phyloP scores from a whole-genome alignment of 1,140 invertebrate species.

The Camponotus floridanus region DNA sequence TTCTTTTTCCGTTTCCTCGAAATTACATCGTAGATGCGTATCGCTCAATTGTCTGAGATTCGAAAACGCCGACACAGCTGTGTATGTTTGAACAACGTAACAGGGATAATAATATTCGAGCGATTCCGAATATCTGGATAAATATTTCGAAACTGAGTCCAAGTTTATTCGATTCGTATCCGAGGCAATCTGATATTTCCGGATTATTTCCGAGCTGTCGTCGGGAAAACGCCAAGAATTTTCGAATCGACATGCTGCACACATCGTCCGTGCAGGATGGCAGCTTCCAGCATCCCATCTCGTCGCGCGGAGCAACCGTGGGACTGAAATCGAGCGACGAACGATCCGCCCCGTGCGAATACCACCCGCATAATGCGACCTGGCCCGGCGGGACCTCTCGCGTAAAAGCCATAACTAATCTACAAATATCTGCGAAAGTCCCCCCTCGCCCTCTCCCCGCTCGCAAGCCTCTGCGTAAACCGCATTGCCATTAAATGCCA shows the following conservation, averaged over 20 bases:
- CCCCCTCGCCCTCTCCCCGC: conserved; percentile 7
- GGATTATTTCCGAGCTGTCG: background rate
- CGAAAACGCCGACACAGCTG: background rate
- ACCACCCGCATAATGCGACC: conserved; percentile 64
- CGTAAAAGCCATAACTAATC: conserved; percentile 74
- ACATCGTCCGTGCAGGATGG: background rate
- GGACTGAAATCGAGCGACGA: conserved; percentile 66
- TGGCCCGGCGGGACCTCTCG: conserved; percentile 68
- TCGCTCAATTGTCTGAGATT: background rate
- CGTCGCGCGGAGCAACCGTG: conserved; percentile 7
- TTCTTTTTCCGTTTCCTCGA: background rate
- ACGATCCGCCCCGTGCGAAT: conserved; percentile 61
- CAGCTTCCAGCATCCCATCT: background rate
- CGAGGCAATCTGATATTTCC: background rate
- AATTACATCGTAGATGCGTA: conserved; percentile 5
- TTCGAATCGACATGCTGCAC: background rate
- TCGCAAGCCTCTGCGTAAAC: conserved; percentile 51
- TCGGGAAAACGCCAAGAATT: conserved; percentile 1
- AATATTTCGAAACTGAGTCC: background rate
- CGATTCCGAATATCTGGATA: conserved; percentile 23
- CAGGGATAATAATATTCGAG: background rate
- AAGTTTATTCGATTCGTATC: background rate
- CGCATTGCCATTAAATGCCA: conserved; percentile 60
- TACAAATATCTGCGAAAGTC: conserved; percentile 69
- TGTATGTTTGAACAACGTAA: background rate